Conservation (phyloP, 2,797 vertebrate species). For the Vireo griseus region DNA sequence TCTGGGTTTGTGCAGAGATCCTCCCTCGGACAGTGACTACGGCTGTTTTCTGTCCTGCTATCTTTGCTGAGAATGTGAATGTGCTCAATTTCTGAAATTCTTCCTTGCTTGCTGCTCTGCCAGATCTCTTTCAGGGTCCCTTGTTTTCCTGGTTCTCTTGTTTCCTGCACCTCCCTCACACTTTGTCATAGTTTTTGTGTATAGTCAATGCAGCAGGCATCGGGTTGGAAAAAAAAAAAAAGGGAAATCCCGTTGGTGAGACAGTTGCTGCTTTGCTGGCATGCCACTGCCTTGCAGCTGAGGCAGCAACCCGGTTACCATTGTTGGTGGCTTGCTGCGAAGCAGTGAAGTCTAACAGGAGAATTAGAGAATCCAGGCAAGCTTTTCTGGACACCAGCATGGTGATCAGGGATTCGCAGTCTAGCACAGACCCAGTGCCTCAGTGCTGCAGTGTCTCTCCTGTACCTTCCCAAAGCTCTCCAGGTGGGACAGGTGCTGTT, state of each 20-base stretch:
- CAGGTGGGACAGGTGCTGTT: not conserved
- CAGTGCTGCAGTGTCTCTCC: not conserved
- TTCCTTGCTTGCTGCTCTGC: not conserved
- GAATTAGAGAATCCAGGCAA: not conserved
- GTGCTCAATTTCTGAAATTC: conserved; percentile 29
- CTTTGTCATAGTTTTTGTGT: not conserved
- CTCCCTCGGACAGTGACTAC: not conserved
- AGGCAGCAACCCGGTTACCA: not conserved
- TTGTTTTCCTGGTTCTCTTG: not conserved
- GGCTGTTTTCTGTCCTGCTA: conserved; percentile 15
- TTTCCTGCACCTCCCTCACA: not conserved
- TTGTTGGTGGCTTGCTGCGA: not conserved
- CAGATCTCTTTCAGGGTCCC: not conserved
- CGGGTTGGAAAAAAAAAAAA: not conserved
- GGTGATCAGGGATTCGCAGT: not conserved
- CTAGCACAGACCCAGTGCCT: not conserved
- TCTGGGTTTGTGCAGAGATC: not conserved
- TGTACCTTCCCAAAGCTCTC: not conserved
- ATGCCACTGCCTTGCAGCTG: not conserved
- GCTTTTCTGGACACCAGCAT: not conserved
- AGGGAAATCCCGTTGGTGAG: not conserved
- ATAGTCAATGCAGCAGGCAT: not conserved
- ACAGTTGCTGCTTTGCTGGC: not conserved
- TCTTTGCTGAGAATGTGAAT: conserved; percentile 24
- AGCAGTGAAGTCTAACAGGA: not conserved